Conservation (phyloP, 2,113 vertebrate genomes). For the Emydocephalus ijimae region DNA sequence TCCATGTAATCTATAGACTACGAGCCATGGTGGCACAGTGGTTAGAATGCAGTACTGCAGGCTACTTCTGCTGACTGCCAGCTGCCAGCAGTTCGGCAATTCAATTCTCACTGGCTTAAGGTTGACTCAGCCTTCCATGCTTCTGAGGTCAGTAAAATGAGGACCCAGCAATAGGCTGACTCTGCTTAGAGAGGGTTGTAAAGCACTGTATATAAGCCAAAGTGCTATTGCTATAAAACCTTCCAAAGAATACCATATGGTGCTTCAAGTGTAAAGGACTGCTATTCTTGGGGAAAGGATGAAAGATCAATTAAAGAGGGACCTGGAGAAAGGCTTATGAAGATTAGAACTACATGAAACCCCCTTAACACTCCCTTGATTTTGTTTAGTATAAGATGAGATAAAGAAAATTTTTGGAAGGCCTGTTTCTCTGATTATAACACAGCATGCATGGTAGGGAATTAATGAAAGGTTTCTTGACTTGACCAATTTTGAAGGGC, state of each 20-base stretch:
- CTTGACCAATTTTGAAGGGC: not conserved
- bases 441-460: not conserved
- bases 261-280: not conserved
- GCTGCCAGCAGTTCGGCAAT: too few relatives aligned
- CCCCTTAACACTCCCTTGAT: not conserved
- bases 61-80: too few relatives aligned
- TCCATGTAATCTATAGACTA: not conserved
- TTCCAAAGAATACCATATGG: not conserved
- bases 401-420: not conserved
- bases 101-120: too few relatives aligned
- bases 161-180: too few relatives aligned
- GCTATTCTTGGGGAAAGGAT: not conserved
- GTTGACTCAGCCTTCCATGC: too few relatives aligned
- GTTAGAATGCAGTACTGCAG: too few relatives aligned
- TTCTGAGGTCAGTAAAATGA: too few relatives aligned
- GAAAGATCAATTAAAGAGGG: not conserved
- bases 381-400: not conserved
- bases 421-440: not conserved
- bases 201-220: too few relatives aligned
- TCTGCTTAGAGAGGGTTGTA: too few relatives aligned
- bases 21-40: too few relatives aligned
- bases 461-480: not conserved
- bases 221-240: not conserved
- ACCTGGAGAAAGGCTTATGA: not conserved
- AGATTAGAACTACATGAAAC: not conserved